These are phyloP conservation scores for Sarcophaga subvicina DNA, from an alignment of 2,888 invertebrate genomes.

Conservation along the genomic window DNA sequence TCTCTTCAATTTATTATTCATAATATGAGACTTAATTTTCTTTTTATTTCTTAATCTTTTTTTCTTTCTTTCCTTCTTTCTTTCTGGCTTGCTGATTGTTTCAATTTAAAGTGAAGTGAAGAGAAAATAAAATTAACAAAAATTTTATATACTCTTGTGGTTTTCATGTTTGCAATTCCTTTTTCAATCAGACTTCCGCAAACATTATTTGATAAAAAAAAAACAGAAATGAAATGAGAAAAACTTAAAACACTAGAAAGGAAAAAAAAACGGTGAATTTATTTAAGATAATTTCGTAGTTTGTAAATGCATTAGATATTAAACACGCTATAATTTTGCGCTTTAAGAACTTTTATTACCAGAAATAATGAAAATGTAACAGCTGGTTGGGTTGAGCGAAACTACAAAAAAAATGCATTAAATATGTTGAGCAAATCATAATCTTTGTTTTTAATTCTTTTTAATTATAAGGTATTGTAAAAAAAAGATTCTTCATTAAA, in stretches of 20 bases:
- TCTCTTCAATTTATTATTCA: slow-evolving; percentile 55
- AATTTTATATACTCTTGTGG: slow-evolving; percentile 33
- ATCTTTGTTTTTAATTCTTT: no score
- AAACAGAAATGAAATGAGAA: background rate
- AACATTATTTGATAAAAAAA: slow-evolving; percentile 26
- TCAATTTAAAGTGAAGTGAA: no score
- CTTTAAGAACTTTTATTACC: slow-evolving; percentile 28
- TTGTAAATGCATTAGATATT: slow-evolving; percentile 30
- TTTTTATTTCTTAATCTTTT: background rate
- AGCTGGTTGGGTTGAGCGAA: slow-evolving; percentile 53
- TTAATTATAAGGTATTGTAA: no score
- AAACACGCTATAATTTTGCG: slow-evolving; percentile 53
- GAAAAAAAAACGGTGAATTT: slow-evolving; percentile 55
- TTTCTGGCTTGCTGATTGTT: no score
- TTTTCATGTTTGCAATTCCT: slow-evolving; percentile 63
- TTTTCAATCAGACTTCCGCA: slow-evolving; percentile 58
- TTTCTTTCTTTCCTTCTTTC: no score
- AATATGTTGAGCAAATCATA: background rate
- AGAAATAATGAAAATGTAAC: slow-evolving; percentile 55
- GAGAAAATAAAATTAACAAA: background rate
- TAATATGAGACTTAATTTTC: slow-evolving; percentile 26
- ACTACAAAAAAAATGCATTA: background rate
- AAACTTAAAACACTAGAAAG: slow-evolving; percentile 56
- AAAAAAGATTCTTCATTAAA: no score
- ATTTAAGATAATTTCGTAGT: slow-evolving; percentile 2